These are phyloP conservation scores for Phylloscopus collybita DNA, from an alignment of 2,797 vertebrate genomes.

Conservation along the genomic window DNA sequence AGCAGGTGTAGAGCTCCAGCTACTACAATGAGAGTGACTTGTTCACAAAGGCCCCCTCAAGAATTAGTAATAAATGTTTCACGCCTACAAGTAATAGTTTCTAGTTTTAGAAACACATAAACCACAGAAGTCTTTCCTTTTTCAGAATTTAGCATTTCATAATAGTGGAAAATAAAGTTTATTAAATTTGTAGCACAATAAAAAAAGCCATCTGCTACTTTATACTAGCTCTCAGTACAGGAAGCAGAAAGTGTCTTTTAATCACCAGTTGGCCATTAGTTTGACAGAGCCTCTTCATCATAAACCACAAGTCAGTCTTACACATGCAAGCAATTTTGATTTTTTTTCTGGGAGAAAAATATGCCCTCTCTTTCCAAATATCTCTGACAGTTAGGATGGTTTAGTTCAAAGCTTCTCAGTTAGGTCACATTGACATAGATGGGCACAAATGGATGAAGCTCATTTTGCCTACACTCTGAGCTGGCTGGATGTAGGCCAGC, in stretches of 20 bases:
- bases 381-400: background rate
- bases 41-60: background rate
- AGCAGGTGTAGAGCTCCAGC: background rate
- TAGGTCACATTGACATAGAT: background rate
- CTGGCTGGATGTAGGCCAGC: conserved; percentile 16
- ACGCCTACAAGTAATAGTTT: background rate
- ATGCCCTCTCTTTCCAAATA: background rate
- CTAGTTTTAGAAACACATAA: conserved; percentile 5
- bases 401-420: background rate
- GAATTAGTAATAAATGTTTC: background rate
- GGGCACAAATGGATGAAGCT: background rate
- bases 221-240: background rate
- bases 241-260: background rate
- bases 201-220: conserved; percentile 8
- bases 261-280: conserved; percentile 18
- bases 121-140: background rate
- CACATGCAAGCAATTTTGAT: conserved; percentile 19
- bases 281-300: conserved; percentile 25
- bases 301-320: background rate
- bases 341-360: conserved; percentile 5
- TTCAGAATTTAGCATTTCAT: background rate
- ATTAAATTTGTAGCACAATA: background rate
- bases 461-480: background rate
- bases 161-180: background rate
- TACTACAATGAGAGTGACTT: background rate